Percentiles rank a stretch among this genome's conserved stretches.
Evolutionary conservation across 2,113 vertebrate genomes (phyloP).

Genomic region (Clarias batrachus): DNA sequence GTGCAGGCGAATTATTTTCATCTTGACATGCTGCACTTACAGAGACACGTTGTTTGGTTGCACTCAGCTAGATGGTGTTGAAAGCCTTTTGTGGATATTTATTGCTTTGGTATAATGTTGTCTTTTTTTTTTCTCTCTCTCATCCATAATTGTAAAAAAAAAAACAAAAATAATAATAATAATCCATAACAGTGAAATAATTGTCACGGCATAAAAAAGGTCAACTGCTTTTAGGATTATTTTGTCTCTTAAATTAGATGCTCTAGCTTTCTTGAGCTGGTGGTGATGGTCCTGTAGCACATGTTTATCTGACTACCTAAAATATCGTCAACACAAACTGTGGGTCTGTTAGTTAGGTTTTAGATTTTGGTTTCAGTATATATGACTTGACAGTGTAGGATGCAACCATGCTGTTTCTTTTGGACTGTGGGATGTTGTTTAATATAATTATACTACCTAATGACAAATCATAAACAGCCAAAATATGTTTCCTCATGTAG

Average conservation of each 20-base stretch:
- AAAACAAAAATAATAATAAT: slow-evolving; percentile 7
- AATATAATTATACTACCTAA: slow-evolving; percentile 50
- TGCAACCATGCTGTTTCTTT: slow-evolving; percentile 27
- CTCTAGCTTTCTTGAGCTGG: slow-evolving; percentile 47
- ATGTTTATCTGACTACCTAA: slow-evolving; percentile 52
- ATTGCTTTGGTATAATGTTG: slow-evolving; percentile 59
- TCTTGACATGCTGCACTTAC: slow-evolving; percentile 38
- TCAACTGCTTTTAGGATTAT: slow-evolving; percentile 35
- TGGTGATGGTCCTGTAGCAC: slow-evolving; percentile 53
- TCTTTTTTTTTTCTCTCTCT: slow-evolving; percentile 44
- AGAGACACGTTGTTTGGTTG: slow-evolving; percentile 46
- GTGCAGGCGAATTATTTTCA: slow-evolving; percentile 49
- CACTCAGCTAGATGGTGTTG: slow-evolving; percentile 42
- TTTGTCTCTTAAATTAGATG: slow-evolving; percentile 47
- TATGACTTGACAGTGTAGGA: slow-evolving; percentile 29
- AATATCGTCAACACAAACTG: slow-evolving; percentile 41
- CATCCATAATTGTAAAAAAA: slow-evolving; percentile 39
- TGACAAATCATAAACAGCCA: slow-evolving; percentile 41
- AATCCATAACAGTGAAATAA: slow-evolving; percentile 38
- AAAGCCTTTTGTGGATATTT: slow-evolving; percentile 50
- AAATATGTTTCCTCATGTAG: slow-evolving; percentile 33
- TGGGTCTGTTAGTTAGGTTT: slow-evolving; percentile 37
- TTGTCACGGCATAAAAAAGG: slow-evolving; percentile 30
- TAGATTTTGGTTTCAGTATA: slow-evolving; percentile 46
- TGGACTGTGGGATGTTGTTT: slow-evolving; percentile 33